These are phyloP conservation scores for Miniopterus natalensis DNA, from an alignment of 2,113 vertebrate genomes.

Conservation along the genomic window DNA sequence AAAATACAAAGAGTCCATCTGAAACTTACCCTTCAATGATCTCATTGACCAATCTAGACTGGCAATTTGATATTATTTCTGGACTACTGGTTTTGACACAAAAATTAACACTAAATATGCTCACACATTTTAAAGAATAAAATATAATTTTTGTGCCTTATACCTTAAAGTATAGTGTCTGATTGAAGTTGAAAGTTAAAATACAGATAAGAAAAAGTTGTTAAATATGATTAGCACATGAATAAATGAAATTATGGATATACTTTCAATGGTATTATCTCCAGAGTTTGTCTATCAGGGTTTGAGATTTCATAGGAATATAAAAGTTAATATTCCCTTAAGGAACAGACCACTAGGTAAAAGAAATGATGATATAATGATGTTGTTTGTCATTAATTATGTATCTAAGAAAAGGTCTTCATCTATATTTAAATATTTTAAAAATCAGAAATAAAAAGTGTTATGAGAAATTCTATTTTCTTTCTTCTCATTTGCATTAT, in stretches of 20 bases:
- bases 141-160: not conserved
- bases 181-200: not conserved
- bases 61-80: not conserved
- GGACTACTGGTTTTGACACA: not conserved
- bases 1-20: not conserved
- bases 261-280: not conserved
- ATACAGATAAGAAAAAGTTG: not conserved
- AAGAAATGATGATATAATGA: not conserved
- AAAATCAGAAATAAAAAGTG: not conserved
- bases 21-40: not conserved
- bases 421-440: not conserved
- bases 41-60: not conserved
- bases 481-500: not conserved
- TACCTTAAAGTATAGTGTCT: not conserved
- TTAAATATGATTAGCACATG: not conserved
- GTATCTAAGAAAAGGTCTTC: not conserved
- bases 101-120: not conserved
- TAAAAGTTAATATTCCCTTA: not conserved
- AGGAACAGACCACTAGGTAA: not conserved
- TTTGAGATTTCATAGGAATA: not conserved
- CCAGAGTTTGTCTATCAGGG: not conserved
- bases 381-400: not conserved
- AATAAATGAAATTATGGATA: not conserved
- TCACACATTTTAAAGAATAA: not conserved
- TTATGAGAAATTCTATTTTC: not conserved